phyloP scores from a whole-genome alignment of 2,888 invertebrate genomes.

The Poecilus cupreus region DNA sequence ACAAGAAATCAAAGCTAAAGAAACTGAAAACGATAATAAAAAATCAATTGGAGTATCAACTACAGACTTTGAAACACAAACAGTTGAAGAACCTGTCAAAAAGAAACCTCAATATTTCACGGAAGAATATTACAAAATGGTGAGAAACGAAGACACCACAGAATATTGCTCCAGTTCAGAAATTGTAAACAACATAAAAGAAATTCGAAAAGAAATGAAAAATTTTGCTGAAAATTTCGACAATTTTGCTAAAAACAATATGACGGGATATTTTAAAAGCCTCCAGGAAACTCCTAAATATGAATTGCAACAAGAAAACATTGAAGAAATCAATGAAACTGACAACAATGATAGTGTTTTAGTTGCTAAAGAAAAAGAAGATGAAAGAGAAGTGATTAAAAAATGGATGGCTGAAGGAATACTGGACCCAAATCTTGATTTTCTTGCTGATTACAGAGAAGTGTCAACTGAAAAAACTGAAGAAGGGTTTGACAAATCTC shows the following conservation, averaged over 20 bases:
- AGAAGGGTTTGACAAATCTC: neutral
- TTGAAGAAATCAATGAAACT: neutral
- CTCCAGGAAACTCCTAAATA: neutral
- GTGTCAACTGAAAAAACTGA: conserved; percentile 4
- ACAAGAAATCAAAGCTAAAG: neutral
- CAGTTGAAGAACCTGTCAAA: neutral
- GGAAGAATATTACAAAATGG: conserved; percentile 33
- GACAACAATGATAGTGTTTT: neutral
- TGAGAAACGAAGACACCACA: conserved; percentile 35
- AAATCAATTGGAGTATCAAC: neutral
- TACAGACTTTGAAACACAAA: neutral
- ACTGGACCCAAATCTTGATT: conserved; percentile 24
- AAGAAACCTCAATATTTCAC: conserved; percentile 13
- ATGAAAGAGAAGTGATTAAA: conserved; percentile 36
- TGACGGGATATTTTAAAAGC: conserved; percentile 24
- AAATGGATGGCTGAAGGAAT: conserved; percentile 38
- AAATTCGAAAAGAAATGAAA: conserved; percentile 50
- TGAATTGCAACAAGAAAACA: neutral
- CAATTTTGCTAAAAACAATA: conserved; percentile 39
- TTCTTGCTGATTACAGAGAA: conserved; percentile 26
- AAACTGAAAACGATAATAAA: neutral
- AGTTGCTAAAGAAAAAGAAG: neutral
- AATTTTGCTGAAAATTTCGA: conserved; percentile 48
- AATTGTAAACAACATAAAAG: conserved; percentile 47
- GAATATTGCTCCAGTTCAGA: neutral